Percentiles rank a stretch among this genome's conserved stretches.
phyloP scores from a whole-genome alignment of 2,797 vertebrate species.

The Florisuga fusca region DNA sequence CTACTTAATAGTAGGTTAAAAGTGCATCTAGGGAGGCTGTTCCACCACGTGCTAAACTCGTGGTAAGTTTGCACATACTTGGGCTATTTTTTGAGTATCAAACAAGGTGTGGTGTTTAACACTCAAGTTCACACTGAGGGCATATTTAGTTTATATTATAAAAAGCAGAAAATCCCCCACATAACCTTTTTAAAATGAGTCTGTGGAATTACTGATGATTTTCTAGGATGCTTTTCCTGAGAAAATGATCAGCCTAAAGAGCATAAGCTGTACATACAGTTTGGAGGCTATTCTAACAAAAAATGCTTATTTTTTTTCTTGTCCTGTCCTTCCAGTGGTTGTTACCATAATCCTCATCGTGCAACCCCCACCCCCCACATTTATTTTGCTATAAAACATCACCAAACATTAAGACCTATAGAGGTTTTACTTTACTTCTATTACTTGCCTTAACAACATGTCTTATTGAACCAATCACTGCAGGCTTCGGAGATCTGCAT shows the following conservation, averaged over 20 bases:
- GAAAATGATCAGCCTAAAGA: background rate
- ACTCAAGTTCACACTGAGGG: rapidly evolving
- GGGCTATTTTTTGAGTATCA: background rate
- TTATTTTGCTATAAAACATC: background rate
- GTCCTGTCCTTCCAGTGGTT: background rate
- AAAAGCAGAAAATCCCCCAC: rapidly evolving
- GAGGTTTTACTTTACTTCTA: background rate
- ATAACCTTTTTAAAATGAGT: background rate
- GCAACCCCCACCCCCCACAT: background rate
- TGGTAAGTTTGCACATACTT: background rate
- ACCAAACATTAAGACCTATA: background rate
- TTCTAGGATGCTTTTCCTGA: background rate
- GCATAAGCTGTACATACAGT: background rate
- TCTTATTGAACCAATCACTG: conserved; percentile 91
- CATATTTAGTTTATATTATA: background rate
- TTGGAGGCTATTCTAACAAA: background rate
- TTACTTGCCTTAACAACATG: conserved; percentile 89
- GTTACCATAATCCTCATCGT: background rate
- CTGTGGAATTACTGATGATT: background rate
- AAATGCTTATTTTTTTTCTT: background rate
- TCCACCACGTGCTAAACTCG: background rate
- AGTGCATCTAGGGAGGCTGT: background rate
- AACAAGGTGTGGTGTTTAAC: background rate
- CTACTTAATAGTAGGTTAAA: conserved; percentile 1
- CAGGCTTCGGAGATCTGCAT: conserved; percentile 73